Evolutionary conservation across 2,113 vertebrate genomes (phyloP), one percentile per base, ranked within the genome.

Genomic region (Anser brachyrhynchus): DNA sequence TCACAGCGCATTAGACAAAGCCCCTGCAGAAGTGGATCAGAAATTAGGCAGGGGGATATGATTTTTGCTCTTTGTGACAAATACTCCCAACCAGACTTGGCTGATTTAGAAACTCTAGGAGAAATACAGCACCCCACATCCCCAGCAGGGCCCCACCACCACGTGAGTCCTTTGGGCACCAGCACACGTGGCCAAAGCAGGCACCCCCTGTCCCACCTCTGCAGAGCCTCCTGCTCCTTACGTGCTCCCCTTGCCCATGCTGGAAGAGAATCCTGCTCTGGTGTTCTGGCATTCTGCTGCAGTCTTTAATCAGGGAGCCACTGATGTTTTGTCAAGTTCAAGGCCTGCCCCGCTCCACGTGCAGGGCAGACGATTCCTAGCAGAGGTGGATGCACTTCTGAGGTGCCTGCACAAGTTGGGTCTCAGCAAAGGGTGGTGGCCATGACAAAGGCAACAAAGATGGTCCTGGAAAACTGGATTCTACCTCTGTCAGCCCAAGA

Each of bases 241-340:
- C 13, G 4, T 25, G 28, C 13, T 31, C 31, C 35, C 51, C 51
- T 22, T 9, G 19, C 25, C 73, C 33, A 1, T 10, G 35, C 18
- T 49, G 57, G 69, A 28, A 28, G 20, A 62, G 71, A 44, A 44
- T 12, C 37, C 74, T 33, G 9, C 37, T n/a, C 12, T 3, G 6
- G 35, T 39, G 5, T 1, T 1, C 44, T 17, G 20, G 39, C 10
- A 39, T 39, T 9, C 33, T 28, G 26, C 25, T 1, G 7, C 2
- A 4, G 15, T 3, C 29, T 33, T 46, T n/a, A 35, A 35, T 11
- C 10, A 10, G 65, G 26, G 0, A 29, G 14, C 28, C 15, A 10
- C 39, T 13, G 31, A 21, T 17, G 22, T 39, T 61, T 39, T 29
- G 14, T 28, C 20, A n/a, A 16, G 0, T 37, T 31, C 10, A n/a